Evolutionary conservation across 2,113 vertebrate species (phyloP).

Genomic region (Tupaia chinensis): DNA sequence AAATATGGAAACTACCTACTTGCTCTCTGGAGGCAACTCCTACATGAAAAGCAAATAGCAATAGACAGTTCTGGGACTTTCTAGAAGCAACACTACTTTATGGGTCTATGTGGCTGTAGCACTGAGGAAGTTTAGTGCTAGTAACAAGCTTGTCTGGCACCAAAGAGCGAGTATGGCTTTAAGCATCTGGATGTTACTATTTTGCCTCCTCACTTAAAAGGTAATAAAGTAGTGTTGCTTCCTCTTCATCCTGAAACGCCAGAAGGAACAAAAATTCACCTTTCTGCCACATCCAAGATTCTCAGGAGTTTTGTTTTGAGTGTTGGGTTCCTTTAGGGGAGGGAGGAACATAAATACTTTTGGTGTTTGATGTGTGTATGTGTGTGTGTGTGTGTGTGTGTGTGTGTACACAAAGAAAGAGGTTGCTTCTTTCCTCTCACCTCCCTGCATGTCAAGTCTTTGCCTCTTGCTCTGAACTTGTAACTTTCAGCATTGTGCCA

Average conservation of each 20-base stretch:
- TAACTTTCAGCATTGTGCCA: constrained; percentile 67
- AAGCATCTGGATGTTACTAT: not conserved
- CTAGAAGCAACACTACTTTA: not conserved
- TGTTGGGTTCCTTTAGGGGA: constrained; percentile 2
- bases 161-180: not conserved
- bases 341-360: constrained; percentile 40
- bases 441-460: constrained; percentile 6
- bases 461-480: constrained; percentile 70
- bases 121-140: not conserved
- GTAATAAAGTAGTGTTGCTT: not conserved
- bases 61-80: not conserved
- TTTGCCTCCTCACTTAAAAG: constrained; percentile 28
- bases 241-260: not conserved
- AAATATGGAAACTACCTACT: not conserved
- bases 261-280: constrained; percentile 1
- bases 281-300: constrained; percentile 49
- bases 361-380: constrained; percentile 27
- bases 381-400: not conserved
- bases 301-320: constrained; percentile 65
- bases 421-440: constrained; percentile 37
- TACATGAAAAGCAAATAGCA: not conserved
- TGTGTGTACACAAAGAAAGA: not conserved
- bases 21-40: not conserved
- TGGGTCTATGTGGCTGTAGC: not conserved
- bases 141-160: not conserved